Conservation (phyloP, 2,888 invertebrate species). For the Holacanthella duospinosa region DNA sequence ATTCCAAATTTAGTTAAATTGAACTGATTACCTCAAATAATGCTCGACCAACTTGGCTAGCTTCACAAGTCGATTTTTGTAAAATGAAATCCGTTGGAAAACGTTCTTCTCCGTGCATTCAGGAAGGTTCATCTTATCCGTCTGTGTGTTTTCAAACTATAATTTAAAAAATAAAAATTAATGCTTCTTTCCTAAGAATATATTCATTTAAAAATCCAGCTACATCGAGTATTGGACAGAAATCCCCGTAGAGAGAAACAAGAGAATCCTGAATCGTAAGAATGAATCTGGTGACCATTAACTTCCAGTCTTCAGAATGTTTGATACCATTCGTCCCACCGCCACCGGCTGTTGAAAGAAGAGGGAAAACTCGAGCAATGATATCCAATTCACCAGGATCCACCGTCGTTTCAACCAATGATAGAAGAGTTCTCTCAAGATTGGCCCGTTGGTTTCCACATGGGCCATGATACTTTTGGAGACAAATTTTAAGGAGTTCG, state of each 20-base stretch:
- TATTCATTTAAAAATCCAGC: too few relatives aligned
- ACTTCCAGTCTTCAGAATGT: slow-evolving; percentile 28
- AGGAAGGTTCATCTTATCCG: too few relatives aligned
- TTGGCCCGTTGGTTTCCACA: slow-evolving; percentile 25
- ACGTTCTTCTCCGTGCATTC: slow-evolving; percentile 17
- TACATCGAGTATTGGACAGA: slow-evolving; percentile 17
- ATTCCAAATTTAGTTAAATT: not conserved
- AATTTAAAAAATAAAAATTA: too few relatives aligned
- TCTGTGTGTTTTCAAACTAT: too few relatives aligned
- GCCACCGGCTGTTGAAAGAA: slow-evolving; percentile 30
- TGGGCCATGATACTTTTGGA: slow-evolving; percentile 29
- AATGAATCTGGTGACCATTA: slow-evolving; percentile 21
- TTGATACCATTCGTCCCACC: slow-evolving; percentile 31
- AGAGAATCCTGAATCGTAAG: slow-evolving; percentile 18
- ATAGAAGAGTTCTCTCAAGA: slow-evolving; percentile 24
- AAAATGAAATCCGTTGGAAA: slow-evolving; percentile 15
- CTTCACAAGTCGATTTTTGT: slow-evolving; percentile 22
- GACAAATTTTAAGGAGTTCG: slow-evolving; percentile 20
- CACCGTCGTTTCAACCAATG: slow-evolving; percentile 13
- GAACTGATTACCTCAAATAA: slow-evolving; percentile 24
- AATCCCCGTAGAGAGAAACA: slow-evolving; percentile 20
- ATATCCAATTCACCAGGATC: not conserved
- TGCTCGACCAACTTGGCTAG: slow-evolving; percentile 13
- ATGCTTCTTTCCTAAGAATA: too few relatives aligned
- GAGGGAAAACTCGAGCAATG: slow-evolving; percentile 20